These are phyloP conservation scores for Drosophila meridiana DNA, from an alignment of 2,888 invertebrate genomes.

Conservation along the genomic window DNA sequence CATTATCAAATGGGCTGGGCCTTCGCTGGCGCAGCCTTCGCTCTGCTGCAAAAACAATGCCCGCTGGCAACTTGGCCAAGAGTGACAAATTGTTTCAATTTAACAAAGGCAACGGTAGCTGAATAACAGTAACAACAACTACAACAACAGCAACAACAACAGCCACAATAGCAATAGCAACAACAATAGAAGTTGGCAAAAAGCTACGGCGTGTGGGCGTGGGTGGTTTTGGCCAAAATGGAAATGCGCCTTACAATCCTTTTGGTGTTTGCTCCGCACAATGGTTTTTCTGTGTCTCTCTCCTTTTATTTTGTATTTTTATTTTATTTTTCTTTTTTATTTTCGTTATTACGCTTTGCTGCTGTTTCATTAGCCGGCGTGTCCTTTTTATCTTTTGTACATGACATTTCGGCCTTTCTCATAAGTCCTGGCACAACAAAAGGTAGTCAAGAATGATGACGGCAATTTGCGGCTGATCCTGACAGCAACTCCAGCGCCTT, in stretches of 20 bases:
- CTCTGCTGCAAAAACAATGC: slow-evolving; percentile 40
- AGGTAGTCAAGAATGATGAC: slow-evolving; percentile 78
- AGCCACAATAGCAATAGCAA: slow-evolving; percentile 29
- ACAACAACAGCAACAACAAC: slow-evolving; percentile 29
- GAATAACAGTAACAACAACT: slow-evolving; percentile 37
- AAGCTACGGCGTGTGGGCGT: slow-evolving; percentile 19
- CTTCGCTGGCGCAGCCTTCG: background rate
- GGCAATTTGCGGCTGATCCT: slow-evolving; percentile 80
- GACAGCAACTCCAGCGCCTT: slow-evolving; percentile 31
- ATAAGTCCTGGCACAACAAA: slow-evolving; percentile 72
- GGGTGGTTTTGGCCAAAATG: slow-evolving; percentile 27
- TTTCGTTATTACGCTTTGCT: slow-evolving; percentile 52
- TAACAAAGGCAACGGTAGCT: slow-evolving; percentile 70
- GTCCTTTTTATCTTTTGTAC: slow-evolving; percentile 78
- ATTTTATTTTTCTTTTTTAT: background rate
- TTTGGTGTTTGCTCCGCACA: slow-evolving; percentile 48
- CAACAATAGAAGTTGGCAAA: slow-evolving; percentile 26
- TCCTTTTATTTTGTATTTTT: slow-evolving; percentile 3
- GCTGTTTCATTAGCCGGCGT: slow-evolving; percentile 74
- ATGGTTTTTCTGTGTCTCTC: slow-evolving; percentile 10
- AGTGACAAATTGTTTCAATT: slow-evolving; percentile 80
- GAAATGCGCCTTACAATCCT: slow-evolving; percentile 67
- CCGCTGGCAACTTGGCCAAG: slow-evolving; percentile 68
- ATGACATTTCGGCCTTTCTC: slow-evolving; percentile 78
- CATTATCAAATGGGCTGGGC: slow-evolving; percentile 64